Evolutionary conservation across 2,797 vertebrate species (phyloP), one percentile per base, ranked within the genome.

Genomic region (Sorex maritimensis): DNA sequence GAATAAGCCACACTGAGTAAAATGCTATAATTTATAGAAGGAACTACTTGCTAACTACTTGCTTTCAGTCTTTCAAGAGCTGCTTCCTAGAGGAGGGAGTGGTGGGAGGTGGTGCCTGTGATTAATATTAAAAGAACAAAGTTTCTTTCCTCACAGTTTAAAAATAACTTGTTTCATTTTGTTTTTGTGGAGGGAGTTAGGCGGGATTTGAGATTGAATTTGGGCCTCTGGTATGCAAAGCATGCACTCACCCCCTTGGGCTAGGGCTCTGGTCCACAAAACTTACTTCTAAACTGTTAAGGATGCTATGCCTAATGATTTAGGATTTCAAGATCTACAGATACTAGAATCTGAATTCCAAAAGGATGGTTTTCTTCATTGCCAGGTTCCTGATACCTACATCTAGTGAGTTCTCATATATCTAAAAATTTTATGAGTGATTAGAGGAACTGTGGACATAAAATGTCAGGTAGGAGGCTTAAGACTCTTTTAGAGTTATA

Each of bases 401-500:
- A 26, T 55, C 2, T 80, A 15, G 23, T 44, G 46, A 58, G 72
- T 44, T 91, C 74, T 94, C 38, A 28, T 92, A 89, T 95, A 69
- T 91, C 71, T 69, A 69, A 68, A 74, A 41, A 86, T 90, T 74
- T 68, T 63, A 52, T 78, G 46, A 84, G 34, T 81, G 63, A 87
- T 81, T 90, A 92, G 77, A 90, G 77, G 86, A 82, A 69, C 28
- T 23, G 4, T 46, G 28, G 61, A 10, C 82, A n/a, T 89, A 38
- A 93, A 93, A 82, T 77, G 11, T 79, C 72, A 77, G 15, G 63
- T 86, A 84, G 26, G 34, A 82, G 58, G 21, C 17, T 75, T 95
- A 5, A 75, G 38, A n/a, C 44, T 90, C 44, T 90, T 19, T 94
- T 75, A 79, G 46, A 88, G 87, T 95, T 81, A 75, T 12, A 90